These are phyloP conservation scores for Antechinus flavipes DNA, from an alignment of 2,113 vertebrate species.

Conservation along the genomic window DNA sequence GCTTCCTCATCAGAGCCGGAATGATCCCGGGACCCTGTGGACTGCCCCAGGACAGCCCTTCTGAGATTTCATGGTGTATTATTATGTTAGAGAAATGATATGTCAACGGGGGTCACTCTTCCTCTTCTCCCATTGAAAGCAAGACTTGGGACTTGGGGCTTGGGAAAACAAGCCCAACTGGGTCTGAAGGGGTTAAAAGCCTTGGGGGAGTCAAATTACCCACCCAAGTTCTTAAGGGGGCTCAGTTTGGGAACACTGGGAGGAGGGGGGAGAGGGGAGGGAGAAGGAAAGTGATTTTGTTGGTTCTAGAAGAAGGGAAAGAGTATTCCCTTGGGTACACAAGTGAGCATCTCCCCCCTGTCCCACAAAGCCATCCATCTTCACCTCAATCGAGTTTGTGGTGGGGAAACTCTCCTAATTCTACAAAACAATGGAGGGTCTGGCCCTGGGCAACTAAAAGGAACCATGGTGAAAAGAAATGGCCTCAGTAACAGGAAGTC, in stretches of 20 bases:
- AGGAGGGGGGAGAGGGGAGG: too few species aligned
- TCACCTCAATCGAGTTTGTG: neutral
- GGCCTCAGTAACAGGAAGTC: neutral
- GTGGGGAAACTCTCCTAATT: neutral
- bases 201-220: too few species aligned
- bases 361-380: too few species aligned
- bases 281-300: neutral
- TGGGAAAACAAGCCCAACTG: too few species aligned
- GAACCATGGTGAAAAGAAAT: neutral
- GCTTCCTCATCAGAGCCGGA: neutral
- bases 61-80: neutral
- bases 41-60: neutral
- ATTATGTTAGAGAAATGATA: too few species aligned
- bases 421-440: neutral
- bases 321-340: too few species aligned
- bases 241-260: too few species aligned
- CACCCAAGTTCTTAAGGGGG: neutral
- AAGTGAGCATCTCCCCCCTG: too few species aligned
- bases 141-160: neutral
- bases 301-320: too few species aligned
- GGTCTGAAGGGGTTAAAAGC: neutral
- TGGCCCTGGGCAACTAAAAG: neutral
- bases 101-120: neutral
- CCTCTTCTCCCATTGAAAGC: neutral
- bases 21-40: neutral